Evolutionary conservation across 1,140 invertebrate genomes (phyloP), one percentile per base, ranked within the genome.

Genomic region (Drosophila albomicans): DNA sequence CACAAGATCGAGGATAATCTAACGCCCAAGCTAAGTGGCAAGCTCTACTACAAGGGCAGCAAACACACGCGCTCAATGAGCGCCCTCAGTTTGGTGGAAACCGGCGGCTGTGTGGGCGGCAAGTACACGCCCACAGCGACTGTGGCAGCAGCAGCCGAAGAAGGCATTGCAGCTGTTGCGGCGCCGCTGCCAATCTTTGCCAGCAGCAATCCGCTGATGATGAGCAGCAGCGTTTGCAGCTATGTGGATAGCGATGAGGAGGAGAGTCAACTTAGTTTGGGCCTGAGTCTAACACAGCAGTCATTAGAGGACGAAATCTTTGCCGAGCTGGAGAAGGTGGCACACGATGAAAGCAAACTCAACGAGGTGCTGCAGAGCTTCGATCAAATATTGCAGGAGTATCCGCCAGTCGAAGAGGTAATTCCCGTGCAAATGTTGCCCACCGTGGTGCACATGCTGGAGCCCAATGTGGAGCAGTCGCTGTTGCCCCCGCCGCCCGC

Each of bases 341-440:
- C 91, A 7, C 91, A 92, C 46, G 92, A 93, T 58, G 93, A 94
- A 70, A 92, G 94, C 7, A 95, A 95, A 87, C 90, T 95, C 43
- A 93, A 94, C 73, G 94, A 93, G 52, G 95, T 94, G 28, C 93
- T 95, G 62, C 93, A 95, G 81, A 95, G 94, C 51, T 95, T 95
- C 70, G 95, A 95, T 84, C 95, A 94, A 91, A 95, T 95, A 66
- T 73, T 92, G 11, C 79, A 58, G 25, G 91, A 92, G 32, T 92
- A 95, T 59, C 93, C 84, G 7, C 49, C 73, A 93, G 20, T 52
- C 30, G 73, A 70, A 16, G 45, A 65, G 16, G 1, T 7, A 3
- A 25, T 46, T 3, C 20, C 11, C 3, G 61, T 43, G 38, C 2
- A 43, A 13, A 11, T 13, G 20, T 11, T 8, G 94, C 30, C 13